These are phyloP conservation scores for Varroa destructor DNA, from an alignment of 1,140 invertebrate species.

Conservation along the genomic window DNA sequence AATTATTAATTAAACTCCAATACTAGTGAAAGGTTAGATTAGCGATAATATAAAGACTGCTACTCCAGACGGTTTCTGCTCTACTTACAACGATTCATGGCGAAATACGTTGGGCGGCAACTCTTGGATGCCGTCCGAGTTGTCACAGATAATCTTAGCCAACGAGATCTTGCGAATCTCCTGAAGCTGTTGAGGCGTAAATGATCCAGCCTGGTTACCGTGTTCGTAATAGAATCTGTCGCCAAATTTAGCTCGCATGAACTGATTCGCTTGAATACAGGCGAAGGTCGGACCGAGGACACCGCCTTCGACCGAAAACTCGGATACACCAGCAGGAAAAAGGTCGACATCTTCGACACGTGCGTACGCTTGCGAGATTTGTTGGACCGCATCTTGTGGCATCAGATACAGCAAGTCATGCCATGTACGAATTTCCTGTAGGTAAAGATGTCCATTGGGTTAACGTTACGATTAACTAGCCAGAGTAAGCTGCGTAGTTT, in stretches of 20 bases:
- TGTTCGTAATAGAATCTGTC: constrained; percentile 52
- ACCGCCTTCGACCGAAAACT: constrained; percentile 63
- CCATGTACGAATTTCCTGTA: constrained; percentile 6
- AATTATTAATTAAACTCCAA: too few species aligned
- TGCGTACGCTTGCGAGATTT: background rate
- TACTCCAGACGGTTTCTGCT: too few species aligned
- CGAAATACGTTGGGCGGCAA: constrained; percentile 41
- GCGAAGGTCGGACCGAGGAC: constrained; percentile 82
- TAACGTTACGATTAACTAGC: too few species aligned
- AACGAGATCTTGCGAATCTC: constrained; percentile 70
- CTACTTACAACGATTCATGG: background rate
- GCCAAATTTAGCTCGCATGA: constrained; percentile 67
- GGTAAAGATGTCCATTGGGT: too few species aligned
- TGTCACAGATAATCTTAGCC: constrained; percentile 71
- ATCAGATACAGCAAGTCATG: constrained; percentile 1
- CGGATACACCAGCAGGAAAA: constrained; percentile 87
- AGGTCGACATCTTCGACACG: constrained; percentile 61
- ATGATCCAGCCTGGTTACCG: constrained; percentile 34
- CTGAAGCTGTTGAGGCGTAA: constrained; percentile 53
- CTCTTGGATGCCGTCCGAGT: constrained; percentile 49
- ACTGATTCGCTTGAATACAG: constrained; percentile 83
- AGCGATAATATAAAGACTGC: too few species aligned
- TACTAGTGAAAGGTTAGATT: too few species aligned
- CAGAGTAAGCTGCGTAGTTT: too few species aligned
- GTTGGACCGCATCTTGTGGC: constrained; percentile 13